A percentile compares a stretch with the other conserved stretches of the same genome.
phyloP scores from a whole-genome alignment of 2,113 vertebrate genomes.

The Chelonoidis abingdonii region DNA sequence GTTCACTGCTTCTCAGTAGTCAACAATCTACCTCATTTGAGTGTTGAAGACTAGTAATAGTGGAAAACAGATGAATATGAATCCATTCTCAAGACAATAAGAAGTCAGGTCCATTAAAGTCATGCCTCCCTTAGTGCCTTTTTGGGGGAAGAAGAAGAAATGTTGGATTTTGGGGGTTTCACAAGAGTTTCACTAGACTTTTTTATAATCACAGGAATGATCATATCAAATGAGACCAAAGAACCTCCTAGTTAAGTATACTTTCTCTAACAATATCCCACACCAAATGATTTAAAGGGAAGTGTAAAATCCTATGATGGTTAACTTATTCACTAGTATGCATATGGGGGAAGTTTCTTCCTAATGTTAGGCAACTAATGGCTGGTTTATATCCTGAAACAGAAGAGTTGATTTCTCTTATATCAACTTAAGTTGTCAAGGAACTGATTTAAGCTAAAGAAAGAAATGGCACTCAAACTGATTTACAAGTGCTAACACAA shows the following conservation, averaged over 20 bases:
- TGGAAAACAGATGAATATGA: background rate
- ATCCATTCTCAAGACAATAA: background rate
- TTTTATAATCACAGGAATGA: background rate
- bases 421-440: background rate
- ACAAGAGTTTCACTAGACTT: conserved; percentile 40
- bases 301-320: background rate
- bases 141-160: background rate
- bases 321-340: background rate
- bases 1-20: background rate
- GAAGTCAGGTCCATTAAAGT: background rate
- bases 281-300: conserved; percentile 21
- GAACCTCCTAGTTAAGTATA: background rate
- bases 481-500: background rate
- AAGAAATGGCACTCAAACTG: background rate
- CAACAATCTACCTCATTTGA: background rate
- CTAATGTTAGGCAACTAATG: background rate
- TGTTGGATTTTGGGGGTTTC: background rate
- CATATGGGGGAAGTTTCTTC: background rate
- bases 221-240: conserved; percentile 34
- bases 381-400: background rate
- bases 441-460: background rate
- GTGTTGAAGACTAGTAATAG: background rate
- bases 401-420: background rate
- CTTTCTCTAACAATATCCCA: conserved; percentile 18
- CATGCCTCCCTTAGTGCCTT: background rate